phyloP scores from a whole-genome alignment of 1,140 invertebrate genomes.

The Neotoxoptera formosana region DNA sequence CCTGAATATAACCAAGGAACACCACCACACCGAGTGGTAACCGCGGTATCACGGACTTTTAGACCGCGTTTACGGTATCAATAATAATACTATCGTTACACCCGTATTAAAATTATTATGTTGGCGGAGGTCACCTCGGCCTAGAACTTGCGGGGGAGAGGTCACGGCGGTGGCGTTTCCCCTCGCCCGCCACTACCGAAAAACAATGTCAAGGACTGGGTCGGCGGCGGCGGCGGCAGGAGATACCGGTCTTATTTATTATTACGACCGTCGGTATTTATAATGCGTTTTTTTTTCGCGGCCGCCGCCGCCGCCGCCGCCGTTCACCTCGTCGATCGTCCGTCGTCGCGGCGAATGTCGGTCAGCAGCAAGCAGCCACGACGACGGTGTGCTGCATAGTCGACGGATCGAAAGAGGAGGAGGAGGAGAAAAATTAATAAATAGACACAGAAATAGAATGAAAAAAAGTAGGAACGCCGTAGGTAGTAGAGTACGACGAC shows the following conservation, averaged over 20 bases:
- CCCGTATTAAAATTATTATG: neutral
- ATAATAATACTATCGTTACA: neutral
- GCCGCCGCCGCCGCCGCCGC: neutral
- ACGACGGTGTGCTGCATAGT: neutral
- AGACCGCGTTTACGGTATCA: neutral
- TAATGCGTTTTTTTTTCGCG: neutral
- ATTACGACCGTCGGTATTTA: neutral
- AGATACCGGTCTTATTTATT: neutral
- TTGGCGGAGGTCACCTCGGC: neutral
- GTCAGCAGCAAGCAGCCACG: neutral
- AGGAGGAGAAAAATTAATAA: neutral
- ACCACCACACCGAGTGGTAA: neutral
- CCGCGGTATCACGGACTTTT: neutral
- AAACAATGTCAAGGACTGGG: conserved; percentile 39
- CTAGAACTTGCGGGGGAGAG: conserved; percentile 24
- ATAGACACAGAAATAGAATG: neutral
- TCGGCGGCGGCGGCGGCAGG: neutral
- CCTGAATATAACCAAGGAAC: neutral
- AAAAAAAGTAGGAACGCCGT: neutral
- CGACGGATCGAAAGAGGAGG: neutral
- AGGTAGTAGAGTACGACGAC: neutral
- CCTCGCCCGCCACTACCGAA: neutral
- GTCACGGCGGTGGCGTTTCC: neutral
- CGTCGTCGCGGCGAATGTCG: neutral
- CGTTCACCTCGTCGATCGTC: neutral